phyloP scores from a whole-genome alignment of 2,113 vertebrate species.

The Rhizomys pruinosus region DNA sequence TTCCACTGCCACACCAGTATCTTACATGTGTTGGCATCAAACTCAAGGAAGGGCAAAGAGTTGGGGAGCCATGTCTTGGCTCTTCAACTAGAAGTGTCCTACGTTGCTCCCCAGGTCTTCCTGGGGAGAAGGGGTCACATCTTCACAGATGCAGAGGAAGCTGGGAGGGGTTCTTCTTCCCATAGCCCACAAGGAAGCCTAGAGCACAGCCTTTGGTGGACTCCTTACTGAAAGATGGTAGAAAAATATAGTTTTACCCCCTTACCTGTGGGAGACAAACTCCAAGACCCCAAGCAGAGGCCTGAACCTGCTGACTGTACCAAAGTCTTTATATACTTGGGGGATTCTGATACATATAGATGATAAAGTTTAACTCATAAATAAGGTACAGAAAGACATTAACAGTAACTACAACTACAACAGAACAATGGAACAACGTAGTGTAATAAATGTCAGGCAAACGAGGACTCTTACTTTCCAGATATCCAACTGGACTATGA shows the following conservation, averaged over 20 bases:
- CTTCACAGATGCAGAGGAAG: too few relatives aligned
- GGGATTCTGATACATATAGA: neutral
- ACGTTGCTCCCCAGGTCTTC: neutral
- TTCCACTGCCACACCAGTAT: rapidly evolving
- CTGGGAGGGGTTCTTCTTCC: neutral
- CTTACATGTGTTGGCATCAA: rapidly evolving
- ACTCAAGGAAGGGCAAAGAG: rapidly evolving
- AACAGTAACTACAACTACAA: neutral
- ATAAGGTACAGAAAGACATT: neutral
- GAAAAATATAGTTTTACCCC: neutral
- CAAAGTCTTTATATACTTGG: neutral
- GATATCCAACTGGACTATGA: neutral
- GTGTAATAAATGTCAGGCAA: neutral
- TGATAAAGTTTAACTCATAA: neutral
- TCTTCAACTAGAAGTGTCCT: neutral
- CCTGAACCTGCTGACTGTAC: neutral
- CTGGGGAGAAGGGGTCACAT: neutral
- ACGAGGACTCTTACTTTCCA: neutral
- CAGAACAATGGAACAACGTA: too few relatives aligned
- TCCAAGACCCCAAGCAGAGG: neutral
- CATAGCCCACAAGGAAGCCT: rapidly evolving
- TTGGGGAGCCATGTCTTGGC: rapidly evolving
- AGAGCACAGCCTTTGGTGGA: neutral
- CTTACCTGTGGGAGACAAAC: neutral
- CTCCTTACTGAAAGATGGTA: neutral